Percentiles rank a stretch among this genome's conserved stretches.
Conservation (phyloP, 2,888 invertebrate species). For the Leptinotarsa peninsularis region DNA sequence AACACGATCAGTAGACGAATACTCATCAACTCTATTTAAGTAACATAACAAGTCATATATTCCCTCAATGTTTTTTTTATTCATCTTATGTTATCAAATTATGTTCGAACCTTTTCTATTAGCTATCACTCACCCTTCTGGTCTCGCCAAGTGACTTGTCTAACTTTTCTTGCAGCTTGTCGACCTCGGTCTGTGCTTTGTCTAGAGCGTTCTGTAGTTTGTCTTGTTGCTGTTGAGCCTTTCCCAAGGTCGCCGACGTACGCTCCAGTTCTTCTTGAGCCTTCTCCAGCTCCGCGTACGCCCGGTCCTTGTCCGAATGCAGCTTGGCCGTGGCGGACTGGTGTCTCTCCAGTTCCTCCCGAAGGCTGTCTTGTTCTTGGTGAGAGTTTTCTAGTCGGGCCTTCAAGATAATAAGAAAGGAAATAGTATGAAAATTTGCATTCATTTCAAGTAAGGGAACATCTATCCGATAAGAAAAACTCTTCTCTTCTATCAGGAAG, state of each 20-base stretch:
- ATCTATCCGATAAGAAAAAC: too few relatives aligned
- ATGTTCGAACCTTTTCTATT: too few relatives aligned
- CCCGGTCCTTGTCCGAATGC: conserved; percentile 86
- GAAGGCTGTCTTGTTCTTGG: conserved; percentile 91
- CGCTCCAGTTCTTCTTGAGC: conserved; percentile 79
- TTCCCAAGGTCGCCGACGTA: conserved; percentile 89
- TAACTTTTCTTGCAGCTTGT: conserved; percentile 88
- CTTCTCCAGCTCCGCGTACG: conserved; percentile 86
- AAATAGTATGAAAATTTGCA: too few relatives aligned
- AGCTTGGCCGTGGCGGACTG: conserved; percentile 86
- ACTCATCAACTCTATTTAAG: too few relatives aligned
- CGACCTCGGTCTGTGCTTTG: conserved; percentile 90
- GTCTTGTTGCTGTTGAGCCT: conserved; percentile 91
- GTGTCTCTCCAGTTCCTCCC: conserved; percentile 90
- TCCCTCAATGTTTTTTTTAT: too few relatives aligned
- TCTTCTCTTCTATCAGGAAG: too few relatives aligned
- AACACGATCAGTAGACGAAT: too few relatives aligned
- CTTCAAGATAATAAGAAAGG: conserved; percentile 37
- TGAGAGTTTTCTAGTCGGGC: conserved; percentile 95
- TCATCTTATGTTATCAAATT: too few relatives aligned
- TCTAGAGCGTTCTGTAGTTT: conserved; percentile 90
- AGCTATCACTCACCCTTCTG: conserved; percentile 74
- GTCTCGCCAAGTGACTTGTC: conserved; percentile 87
- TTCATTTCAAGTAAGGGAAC: too few relatives aligned
- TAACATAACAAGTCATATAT: too few relatives aligned